phyloP scores from a whole-genome alignment of 2,113 vertebrate genomes.

The Chrysochloris asiatica region DNA sequence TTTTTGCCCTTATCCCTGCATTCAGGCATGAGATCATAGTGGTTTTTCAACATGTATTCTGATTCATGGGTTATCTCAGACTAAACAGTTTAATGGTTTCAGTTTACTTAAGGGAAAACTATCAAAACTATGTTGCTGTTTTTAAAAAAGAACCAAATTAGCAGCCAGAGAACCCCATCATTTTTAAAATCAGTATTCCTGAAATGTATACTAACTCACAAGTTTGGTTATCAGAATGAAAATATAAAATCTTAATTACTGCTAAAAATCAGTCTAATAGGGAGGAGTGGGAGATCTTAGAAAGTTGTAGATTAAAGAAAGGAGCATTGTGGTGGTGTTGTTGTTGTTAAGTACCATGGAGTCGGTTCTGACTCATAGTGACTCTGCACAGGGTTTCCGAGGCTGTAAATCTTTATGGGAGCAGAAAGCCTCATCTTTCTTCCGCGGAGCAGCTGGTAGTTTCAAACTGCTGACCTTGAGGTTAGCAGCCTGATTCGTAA shows the following conservation, averaged over 20 bases:
- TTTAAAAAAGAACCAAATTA: not conserved
- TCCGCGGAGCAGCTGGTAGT: too few relatives aligned
- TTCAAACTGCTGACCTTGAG: too few relatives aligned
- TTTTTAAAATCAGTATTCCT: not conserved
- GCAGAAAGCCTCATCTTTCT: too few relatives aligned
- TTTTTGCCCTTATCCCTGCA: constrained; percentile 40
- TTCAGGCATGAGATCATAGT: constrained; percentile 45
- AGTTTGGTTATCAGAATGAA: constrained; percentile 6
- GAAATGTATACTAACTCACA: constrained; percentile 37
- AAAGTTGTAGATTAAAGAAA: not conserved
- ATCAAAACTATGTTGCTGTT: not conserved
- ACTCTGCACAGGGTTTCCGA: too few relatives aligned
- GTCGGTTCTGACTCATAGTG: too few relatives aligned
- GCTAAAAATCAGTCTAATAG: not conserved
- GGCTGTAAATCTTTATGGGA: too few relatives aligned
- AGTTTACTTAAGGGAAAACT: constrained; percentile 14
- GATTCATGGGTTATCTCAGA: constrained; percentile 30
- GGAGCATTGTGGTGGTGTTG: too few relatives aligned
- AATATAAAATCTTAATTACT: constrained; percentile 12
- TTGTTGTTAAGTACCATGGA: too few relatives aligned
- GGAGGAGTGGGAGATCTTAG: not conserved
- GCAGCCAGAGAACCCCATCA: not conserved
- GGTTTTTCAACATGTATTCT: constrained; percentile 42
- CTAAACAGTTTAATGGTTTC: constrained; percentile 40
- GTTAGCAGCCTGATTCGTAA: too few relatives aligned